Conservation (phyloP, 2,113 vertebrate genomes). For the Crotalus viridis region DNA sequence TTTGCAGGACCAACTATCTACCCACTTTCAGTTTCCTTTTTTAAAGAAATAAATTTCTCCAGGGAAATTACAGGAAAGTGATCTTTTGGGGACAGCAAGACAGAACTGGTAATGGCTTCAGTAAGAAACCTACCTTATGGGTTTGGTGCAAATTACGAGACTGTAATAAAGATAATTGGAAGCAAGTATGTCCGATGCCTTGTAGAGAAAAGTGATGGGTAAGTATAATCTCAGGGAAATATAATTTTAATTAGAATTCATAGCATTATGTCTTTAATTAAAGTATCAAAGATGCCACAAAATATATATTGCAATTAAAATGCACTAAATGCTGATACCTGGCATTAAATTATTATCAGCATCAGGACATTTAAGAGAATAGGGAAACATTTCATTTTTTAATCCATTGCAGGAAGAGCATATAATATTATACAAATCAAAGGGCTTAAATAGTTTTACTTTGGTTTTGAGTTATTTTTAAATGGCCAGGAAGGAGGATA, state of each 20-base stretch:
- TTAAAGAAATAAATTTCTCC: neutral
- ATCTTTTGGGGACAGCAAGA: neutral
- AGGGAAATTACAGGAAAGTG: neutral
- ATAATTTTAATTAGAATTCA: neutral
- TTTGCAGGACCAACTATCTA: neutral
- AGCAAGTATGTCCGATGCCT: constrained; percentile 62
- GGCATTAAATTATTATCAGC: neutral
- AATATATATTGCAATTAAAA: neutral
- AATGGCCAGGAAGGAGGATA: neutral
- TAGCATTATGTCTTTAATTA: neutral
- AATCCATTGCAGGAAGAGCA: neutral
- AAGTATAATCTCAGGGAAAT: constrained; percentile 4
- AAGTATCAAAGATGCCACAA: neutral
- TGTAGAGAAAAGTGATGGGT: constrained; percentile 50
- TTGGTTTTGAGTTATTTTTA: neutral
- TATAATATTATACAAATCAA: neutral
- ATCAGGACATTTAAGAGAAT: neutral
- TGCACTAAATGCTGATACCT: neutral
- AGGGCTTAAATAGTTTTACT: neutral
- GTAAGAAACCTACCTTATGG: constrained; percentile 28
- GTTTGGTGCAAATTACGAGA: constrained; percentile 43
- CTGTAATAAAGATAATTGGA: constrained; percentile 66
- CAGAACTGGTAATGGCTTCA: constrained; percentile 35
- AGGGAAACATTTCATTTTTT: neutral
- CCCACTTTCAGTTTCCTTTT: neutral